A percentile compares a stretch with the other conserved stretches of the same genome.
phyloP scores from a whole-genome alignment of 1,140 invertebrate genomes.

The Drosophila kurseongensis region DNA sequence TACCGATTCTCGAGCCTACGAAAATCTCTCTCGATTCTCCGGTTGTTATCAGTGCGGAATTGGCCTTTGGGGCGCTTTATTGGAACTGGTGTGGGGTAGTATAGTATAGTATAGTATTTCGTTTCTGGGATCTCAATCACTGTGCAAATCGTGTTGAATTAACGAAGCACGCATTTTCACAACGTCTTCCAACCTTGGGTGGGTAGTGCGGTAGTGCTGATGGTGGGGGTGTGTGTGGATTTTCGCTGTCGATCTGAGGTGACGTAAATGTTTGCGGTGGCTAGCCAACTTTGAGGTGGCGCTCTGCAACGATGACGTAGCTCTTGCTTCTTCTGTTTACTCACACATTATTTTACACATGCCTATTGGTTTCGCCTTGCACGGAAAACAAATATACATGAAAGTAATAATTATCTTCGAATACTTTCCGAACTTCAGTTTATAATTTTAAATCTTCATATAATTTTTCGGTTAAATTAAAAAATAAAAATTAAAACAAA shows the following conservation, averaged over 20 bases:
- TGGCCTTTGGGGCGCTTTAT: conserved; percentile 50
- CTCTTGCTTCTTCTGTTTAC: conserved; percentile 68
- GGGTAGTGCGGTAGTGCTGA: not conserved
- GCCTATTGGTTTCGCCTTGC: conserved; percentile 67
- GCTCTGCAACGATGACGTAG: conserved; percentile 56
- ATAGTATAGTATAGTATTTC: conserved; percentile 18
- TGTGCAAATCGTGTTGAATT: conserved; percentile 20
- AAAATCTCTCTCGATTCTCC: conserved; percentile 7
- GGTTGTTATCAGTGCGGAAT: conserved; percentile 50
- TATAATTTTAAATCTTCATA: too few species aligned
- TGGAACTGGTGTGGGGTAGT: conserved; percentile 7
- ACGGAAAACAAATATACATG: not conserved
- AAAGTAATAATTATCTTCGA: too few species aligned
- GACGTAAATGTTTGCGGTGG: conserved; percentile 33
- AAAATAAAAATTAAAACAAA: too few species aligned
- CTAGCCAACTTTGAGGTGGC: conserved; percentile 21
- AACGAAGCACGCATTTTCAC: conserved; percentile 20
- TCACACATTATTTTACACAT: conserved; percentile 58
- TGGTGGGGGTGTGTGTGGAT: not conserved
- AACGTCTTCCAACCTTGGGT: conserved; percentile 14
- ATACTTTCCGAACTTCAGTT: too few species aligned
- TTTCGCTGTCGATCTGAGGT: conserved; percentile 40
- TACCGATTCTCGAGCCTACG: conserved; percentile 57
- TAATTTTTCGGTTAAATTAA: too few species aligned
- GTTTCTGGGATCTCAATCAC: conserved; percentile 29